Evolutionary conservation across 2,888 invertebrate species (phyloP), one percentile per base, ranked within the genome.

Genomic region (Galerucella nymphaeae): DNA sequence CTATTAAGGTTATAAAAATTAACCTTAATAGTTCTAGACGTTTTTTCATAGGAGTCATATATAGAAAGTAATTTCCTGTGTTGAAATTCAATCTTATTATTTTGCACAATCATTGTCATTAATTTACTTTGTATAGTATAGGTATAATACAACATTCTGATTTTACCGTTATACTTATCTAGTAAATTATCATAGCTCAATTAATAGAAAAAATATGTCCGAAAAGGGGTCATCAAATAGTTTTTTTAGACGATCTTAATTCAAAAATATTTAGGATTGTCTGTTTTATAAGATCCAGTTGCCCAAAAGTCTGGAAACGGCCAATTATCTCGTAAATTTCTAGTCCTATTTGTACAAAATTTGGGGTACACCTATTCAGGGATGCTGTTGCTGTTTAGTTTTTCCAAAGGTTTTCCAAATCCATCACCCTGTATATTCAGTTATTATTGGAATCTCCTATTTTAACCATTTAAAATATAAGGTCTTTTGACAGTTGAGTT

Each of bases 41-140:
- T 38, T n/a, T n/a, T 48, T 48, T 48, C n/a, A 48, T n/a, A 14
- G n/a, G 14, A 48, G 6, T 48, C 48, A 48, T 48, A 18, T 53
- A 53, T 18, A 53, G 18, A 53, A 18, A 53, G 53, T 53, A 53
- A 53, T 53, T 53, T 53, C 18, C 18, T 53, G 53, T 53, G 53
- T 9, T 53, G 16, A 53, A 53, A 16, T 16, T 2, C 18, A 10
- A 53, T 18, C 10, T n/a, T 9, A 18, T 8, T 18, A 16, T 10
- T 53, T 9, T 16, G 8, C 18, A 9, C 53, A 53, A 18, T 16
- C 16, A 53, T 53, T 18, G 11, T 9, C 9, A 8, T 53, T 53
- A 18, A 50, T 50, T n/a, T n/a, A 50, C 16, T 45, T 14, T 45
- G n/a, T 14, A 50, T 3, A 48, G 48, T 48, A 48, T 3, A 16